Conservation (phyloP, 2,113 vertebrate genomes). For the Lipophrys pholis region DNA sequence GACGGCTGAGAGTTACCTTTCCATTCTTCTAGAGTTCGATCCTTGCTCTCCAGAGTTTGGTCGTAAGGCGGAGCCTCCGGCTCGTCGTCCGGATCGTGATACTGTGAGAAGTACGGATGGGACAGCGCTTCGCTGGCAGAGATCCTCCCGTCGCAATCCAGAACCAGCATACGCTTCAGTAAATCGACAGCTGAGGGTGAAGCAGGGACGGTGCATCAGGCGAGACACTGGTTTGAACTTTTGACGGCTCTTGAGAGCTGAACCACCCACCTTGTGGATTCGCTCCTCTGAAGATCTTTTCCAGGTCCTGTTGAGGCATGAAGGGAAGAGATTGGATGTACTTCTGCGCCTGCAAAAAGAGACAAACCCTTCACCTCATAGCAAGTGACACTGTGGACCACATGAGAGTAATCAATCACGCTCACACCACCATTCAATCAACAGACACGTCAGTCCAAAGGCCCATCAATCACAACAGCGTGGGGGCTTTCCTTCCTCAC, state of each 20-base stretch:
- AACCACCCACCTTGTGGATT: constrained; percentile 91
- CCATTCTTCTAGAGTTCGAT: constrained; percentile 94
- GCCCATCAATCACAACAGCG: background rate
- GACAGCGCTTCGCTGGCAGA: constrained; percentile 91
- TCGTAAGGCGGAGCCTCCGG: constrained; percentile 93
- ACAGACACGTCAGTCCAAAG: constrained; percentile 7
- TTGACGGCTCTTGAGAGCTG: background rate
- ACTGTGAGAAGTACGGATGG: constrained; percentile 96
- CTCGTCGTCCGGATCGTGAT: constrained; percentile 95
- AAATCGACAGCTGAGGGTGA: constrained; percentile 89
- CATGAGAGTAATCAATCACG: constrained; percentile 32
- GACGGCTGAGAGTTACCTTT: constrained; percentile 91
- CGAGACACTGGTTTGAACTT: background rate
- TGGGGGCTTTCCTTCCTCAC: constrained; percentile 70
- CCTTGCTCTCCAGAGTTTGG: constrained; percentile 93
- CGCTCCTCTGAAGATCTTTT: constrained; percentile 92
- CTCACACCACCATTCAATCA: constrained; percentile 27
- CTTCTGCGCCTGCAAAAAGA: constrained; percentile 90
- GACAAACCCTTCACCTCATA: background rate
- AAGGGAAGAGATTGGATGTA: constrained; percentile 97
- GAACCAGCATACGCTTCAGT: constrained; percentile 95
- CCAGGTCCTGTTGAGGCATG: constrained; percentile 97
- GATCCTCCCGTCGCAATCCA: constrained; percentile 96
- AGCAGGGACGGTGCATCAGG: background rate
- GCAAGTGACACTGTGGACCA: constrained; percentile 7